Base-by-base conservation (phyloP, 2,797 vertebrate genomes). In the Rhyacichthys aspro region DNA sequence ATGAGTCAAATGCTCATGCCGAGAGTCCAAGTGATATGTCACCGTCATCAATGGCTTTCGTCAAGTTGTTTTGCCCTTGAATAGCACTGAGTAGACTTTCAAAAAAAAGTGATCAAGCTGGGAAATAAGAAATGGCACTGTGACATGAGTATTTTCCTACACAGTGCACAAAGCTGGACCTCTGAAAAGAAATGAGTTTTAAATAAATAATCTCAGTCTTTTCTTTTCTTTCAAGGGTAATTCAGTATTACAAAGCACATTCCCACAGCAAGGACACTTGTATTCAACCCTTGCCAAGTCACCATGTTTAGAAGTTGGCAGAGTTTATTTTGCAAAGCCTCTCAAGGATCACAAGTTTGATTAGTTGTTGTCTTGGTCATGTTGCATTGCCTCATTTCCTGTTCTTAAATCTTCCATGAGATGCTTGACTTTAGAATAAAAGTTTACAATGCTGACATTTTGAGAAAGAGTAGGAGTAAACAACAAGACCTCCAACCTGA, bases 1-100 rank as follows among this genome's bases (percentile, higher is more conserved):
- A 79, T 82, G 79, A 88, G 86, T 87, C 82, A 78, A 87, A 88
- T 34, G 62, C 64, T 48, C 0, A 10, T 62, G 79, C 69, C 47
- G 46, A 33, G 46, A 58, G 62, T 69, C 49, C 34, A 23, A 15
- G 60, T 18, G 61, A 72, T 79, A 47, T 63, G 56, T 88, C 76
- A 84, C 67, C 57, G 70, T 88, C 76, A 78, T 63, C 43, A 72
- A 46, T 59, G 64, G 68, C 62, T 77, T 70, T 77, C 65, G 74
- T 59, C 43, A 23, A 60, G 53, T 59, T 55, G 59, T 65, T 80
- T 81, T 9, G 45, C 52, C 75, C 64, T 82, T 83, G 77, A 81
- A 45, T 59, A 3, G 63, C 61, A 67, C 63, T 36, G 50, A 36
- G 44, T 41, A 19, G 64, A 71, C 43, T 38, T 23, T 19, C n/a